phyloP scores from a whole-genome alignment of 64 coral and sea anemone species.

The Stichodactyla mertensii region DNA sequence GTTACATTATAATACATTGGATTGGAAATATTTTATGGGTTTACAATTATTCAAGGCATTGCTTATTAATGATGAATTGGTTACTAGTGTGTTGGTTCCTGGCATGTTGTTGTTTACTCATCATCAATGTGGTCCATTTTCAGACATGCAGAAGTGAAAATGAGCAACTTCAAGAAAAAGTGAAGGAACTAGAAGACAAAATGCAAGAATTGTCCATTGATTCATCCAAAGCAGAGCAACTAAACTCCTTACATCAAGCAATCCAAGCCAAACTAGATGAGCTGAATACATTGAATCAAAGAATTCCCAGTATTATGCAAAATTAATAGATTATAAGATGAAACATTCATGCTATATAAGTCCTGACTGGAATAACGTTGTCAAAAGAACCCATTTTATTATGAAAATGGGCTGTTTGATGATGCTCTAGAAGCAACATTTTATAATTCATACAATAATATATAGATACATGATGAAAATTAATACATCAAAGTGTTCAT shows the following conservation, averaged over 20 bases:
- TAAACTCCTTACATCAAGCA: conserved; percentile 7
- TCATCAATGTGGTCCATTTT: neutral
- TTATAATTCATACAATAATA: neutral
- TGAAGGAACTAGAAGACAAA: conserved; percentile 14
- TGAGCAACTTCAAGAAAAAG: conserved; percentile 4
- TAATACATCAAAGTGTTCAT: neutral
- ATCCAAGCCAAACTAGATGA: conserved; percentile 17
- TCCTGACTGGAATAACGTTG: neutral
- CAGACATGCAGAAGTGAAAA: neutral
- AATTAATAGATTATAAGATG: neutral
- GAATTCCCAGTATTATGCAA: conserved; percentile 3
- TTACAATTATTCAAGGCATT: too few relatives aligned
- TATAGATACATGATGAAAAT: neutral
- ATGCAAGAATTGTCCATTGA: neutral
- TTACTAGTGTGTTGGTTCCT: too few relatives aligned
- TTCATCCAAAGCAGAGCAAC: conserved; percentile 7
- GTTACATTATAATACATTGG: neutral
- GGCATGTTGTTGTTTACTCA: neutral
- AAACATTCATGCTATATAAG: neutral
- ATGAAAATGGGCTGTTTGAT: too few relatives aligned
- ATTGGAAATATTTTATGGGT: neutral
- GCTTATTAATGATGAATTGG: too few relatives aligned
- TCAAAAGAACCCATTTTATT: neutral
- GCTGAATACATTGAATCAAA: neutral
- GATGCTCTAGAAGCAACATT: neutral